Evolutionary conservation across 1,140 invertebrate genomes (phyloP).

Genomic region (Tetragonula clypearis): DNA sequence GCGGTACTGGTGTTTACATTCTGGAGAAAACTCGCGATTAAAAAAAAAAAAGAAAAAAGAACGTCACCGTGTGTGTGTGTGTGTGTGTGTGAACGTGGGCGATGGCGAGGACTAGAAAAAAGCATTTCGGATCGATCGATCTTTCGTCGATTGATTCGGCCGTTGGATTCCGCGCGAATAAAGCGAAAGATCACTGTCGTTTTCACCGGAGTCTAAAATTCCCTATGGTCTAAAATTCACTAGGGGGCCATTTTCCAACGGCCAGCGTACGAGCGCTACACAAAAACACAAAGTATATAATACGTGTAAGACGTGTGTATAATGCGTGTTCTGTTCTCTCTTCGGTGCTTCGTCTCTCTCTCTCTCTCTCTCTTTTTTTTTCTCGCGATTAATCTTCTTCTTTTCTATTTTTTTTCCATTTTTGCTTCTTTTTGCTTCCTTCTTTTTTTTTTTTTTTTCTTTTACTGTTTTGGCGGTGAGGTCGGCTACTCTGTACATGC

Average conservation of each 20-base stretch:
- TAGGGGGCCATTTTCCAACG: neutral
- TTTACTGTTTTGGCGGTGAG: constrained; percentile 24
- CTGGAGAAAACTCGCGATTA: neutral
- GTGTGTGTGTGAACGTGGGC: neutral
- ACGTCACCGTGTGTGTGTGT: neutral
- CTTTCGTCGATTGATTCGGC: neutral
- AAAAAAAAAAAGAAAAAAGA: neutral
- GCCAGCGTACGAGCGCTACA: neutral
- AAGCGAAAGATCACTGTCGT: neutral
- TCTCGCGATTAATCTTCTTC: neutral
- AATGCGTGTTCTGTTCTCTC: neutral
- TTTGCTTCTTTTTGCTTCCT: too few species aligned
- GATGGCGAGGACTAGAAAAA: neutral
- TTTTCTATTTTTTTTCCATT: neutral
- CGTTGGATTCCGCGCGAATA: neutral
- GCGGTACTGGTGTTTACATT: neutral
- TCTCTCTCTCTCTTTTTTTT: neutral
- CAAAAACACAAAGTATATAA: neutral
- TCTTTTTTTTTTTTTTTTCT: neutral
- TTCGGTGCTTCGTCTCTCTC: constrained; percentile 4
- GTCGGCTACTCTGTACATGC: constrained; percentile 50
- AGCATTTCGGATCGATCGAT: neutral
- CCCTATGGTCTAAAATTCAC: neutral
- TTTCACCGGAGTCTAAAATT: neutral
- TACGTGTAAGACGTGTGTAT: neutral